A percentile compares a stretch with the other conserved stretches of the same genome.
phyloP scores from a whole-genome alignment of 2,797 vertebrate genomes.

The Kryptopterus vitreolus region DNA sequence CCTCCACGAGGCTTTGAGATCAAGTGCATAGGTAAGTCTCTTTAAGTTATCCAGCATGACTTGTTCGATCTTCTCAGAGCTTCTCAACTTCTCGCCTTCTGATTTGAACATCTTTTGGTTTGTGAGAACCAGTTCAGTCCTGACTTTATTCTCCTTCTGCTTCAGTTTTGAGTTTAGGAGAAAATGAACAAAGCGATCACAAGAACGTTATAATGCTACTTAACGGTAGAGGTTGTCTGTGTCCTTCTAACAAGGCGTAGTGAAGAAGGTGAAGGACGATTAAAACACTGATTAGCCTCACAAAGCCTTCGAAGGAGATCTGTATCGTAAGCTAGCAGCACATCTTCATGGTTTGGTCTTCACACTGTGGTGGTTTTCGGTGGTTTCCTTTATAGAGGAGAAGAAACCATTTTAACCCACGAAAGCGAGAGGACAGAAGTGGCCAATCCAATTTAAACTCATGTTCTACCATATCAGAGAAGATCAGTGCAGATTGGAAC shows the following conservation, averaged over 20 bases:
- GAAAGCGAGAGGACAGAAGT: neutral
- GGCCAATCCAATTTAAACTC: no score
- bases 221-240: neutral
- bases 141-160: no score
- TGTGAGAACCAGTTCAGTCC: neutral
- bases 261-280: neutral
- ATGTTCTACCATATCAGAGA: no score
- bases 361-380: no score
- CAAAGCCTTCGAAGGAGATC: neutral
- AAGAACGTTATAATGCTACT: no score
- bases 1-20: slow-evolving; percentile 89
- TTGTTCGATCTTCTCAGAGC: neutral
- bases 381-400: slow-evolving; percentile 6
- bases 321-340: neutral
- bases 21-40: slow-evolving; percentile 84
- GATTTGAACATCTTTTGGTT: neutral
- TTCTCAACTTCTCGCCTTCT: neutral
- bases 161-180: no score
- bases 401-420: neutral
- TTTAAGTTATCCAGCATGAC: no score
- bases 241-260: neutral
- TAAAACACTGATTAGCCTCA: neutral
- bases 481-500: neutral
- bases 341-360: no score
- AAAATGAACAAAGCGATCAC: no score